These are phyloP conservation scores for Ridgeia piscesae DNA, from an alignment of 1,140 invertebrate species.

Conservation along the genomic window DNA sequence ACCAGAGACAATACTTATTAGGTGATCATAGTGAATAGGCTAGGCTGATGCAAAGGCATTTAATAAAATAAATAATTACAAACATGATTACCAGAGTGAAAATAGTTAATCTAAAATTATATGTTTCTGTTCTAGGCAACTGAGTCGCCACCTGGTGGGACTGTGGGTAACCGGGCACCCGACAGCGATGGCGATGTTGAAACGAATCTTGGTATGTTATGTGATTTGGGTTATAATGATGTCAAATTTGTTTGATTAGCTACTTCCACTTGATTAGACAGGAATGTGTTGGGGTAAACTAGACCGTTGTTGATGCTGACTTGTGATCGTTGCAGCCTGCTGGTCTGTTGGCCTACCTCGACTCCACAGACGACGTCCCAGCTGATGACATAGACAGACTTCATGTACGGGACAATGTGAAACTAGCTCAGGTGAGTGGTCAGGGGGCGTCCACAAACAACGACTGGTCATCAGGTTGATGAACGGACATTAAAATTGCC, in stretches of 20 bases:
- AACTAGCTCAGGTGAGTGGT: slow-evolving; percentile 81
- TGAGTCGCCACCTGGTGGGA: slow-evolving; percentile 93
- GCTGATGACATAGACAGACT: slow-evolving; percentile 75
- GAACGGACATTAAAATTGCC: not conserved
- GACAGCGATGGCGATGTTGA: slow-evolving; percentile 84
- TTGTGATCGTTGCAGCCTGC: slow-evolving; percentile 68
- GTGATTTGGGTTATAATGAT: not conserved
- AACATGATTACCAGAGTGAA: too few species aligned
- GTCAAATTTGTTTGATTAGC: not conserved
- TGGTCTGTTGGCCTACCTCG: slow-evolving; percentile 86
- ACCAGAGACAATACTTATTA: too few species aligned
- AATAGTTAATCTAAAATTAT: slow-evolving; percentile 12
- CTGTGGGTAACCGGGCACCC: slow-evolving; percentile 97
- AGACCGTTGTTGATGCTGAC: not conserved
- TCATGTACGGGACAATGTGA: slow-evolving; percentile 89
- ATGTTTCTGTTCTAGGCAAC: slow-evolving; percentile 65
- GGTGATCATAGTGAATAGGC: too few species aligned
- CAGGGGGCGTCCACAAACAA: not conserved
- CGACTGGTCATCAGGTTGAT: not conserved
- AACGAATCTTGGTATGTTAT: slow-evolving; percentile 80
- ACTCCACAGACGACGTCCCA: slow-evolving; percentile 84
- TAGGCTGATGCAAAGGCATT: too few species aligned
- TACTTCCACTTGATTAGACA: too few species aligned
- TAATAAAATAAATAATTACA: too few species aligned
- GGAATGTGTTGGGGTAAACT: too few species aligned